phyloP scores from a whole-genome alignment of 2,888 invertebrate genomes.

The Aphelenchoides bicaudatus region DNA sequence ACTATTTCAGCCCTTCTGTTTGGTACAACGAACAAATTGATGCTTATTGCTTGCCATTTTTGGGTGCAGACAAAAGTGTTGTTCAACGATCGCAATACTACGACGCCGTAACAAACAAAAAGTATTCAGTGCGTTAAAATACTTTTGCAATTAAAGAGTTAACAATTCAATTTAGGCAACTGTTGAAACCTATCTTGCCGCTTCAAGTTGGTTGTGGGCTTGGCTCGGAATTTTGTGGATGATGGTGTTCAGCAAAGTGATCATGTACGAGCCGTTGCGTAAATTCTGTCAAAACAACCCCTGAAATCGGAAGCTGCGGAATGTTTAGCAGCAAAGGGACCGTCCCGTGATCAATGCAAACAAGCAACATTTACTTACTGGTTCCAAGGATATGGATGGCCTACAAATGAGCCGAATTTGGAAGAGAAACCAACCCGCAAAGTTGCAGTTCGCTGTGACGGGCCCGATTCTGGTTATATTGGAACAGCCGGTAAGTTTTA shows the following conservation, averaged over 20 bases:
- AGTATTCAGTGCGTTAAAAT: conserved; percentile 68
- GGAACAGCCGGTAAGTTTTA: conserved; percentile 68
- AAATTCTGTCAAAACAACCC: conserved; percentile 71
- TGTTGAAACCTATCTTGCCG: conserved; percentile 70
- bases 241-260: conserved; percentile 67
- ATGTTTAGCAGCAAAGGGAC: conserved; percentile 65
- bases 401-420: conserved; percentile 60
- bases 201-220: conserved; percentile 68
- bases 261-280: conserved; percentile 69
- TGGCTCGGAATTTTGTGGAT: conserved; percentile 62
- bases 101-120: conserved; percentile 70
- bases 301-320: conserved; percentile 68
- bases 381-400: conserved; percentile 78
- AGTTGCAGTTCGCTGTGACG: conserved; percentile 70
- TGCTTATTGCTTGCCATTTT: conserved; percentile 73
- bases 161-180: conserved; percentile 38
- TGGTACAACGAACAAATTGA: conserved; percentile 60
- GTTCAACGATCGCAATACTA: conserved; percentile 72
- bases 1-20: conserved; percentile 32
- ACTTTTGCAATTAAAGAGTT: neutral
- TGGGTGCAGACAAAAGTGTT: conserved; percentile 64
- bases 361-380: conserved; percentile 69
- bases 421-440: conserved; percentile 69
- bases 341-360: conserved; percentile 63
- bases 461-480: conserved; percentile 63